Evolutionary conservation across 2,888 invertebrate species (phyloP), one percentile per base, ranked within the genome.

Genomic region (Tyria jacobaeae): DNA sequence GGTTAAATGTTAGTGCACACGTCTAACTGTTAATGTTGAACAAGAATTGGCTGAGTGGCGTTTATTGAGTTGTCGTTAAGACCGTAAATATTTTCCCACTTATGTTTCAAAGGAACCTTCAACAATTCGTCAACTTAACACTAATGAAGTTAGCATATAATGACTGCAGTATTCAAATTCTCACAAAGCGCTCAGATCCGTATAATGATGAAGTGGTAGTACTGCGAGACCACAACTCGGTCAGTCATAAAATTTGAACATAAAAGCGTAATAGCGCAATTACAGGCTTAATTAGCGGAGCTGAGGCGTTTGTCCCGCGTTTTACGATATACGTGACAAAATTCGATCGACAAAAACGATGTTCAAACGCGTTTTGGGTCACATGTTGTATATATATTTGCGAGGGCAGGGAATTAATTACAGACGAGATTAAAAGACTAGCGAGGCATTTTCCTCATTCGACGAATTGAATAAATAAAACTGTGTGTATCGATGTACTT

Each of bases 201-300:
- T 64, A 69, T 66, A 66, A 62, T 71, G 69, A 70, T 70, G 73
- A 51, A 37, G 51, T 71, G 73, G 65, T 69, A 72, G 68, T 70
- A 66, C 68, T 64, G 63, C 63, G 57, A 70, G 66, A 72, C 78
- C 71, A 69, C 77, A 76, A 80, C 79, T 80, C 81, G 80, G 79
- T 67, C 81, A 76, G 79, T 85, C 87, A 84, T 91, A 90, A 91
- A 91, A 89, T 85, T 85, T 81, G 73, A 81, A 78, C 89, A 83
- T 91, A 86, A 90, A 89, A 86, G 78, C 79, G 80, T 89, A 88
- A 89, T 86, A 75, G 84, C 72, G 84, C 86, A 84, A 89, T 92
- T 91, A 90, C 86, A 83, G 84, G 84, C 80, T 86, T 91, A 92
- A 92, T 92, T 92, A 91, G 89, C 83, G 74, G 75, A 79, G 79